Conservation (phyloP, 2,113 vertebrate species). For the Stigmatopora argus region DNA sequence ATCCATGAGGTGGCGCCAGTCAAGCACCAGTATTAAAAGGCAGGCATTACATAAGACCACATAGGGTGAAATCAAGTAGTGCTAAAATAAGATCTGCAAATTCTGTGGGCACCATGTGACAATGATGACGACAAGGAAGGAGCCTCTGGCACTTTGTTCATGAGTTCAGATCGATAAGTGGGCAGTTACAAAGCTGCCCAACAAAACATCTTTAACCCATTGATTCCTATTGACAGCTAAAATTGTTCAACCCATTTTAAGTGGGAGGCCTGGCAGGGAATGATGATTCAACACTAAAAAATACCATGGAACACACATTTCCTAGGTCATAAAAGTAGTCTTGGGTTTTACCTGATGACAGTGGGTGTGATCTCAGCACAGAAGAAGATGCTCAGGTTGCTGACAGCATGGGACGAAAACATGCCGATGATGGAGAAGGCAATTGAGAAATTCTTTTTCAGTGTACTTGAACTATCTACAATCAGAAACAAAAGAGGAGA, state of each 20-base stretch:
- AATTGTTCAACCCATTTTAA: too few species aligned
- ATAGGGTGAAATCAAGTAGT: slow-evolving; percentile 19
- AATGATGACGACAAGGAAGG: slow-evolving; percentile 1
- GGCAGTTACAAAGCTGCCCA: slow-evolving; percentile 8
- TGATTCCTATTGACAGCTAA: too few species aligned
- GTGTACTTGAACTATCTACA: slow-evolving; percentile 77
- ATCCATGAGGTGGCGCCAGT: slow-evolving; percentile 34
- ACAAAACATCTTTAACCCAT: neutral
- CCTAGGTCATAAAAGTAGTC: too few species aligned
- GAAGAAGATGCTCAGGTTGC: slow-evolving; percentile 96
- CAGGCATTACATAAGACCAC: slow-evolving; percentile 23
- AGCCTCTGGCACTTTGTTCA: slow-evolving; percentile 12
- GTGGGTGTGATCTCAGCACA: slow-evolving; percentile 97
- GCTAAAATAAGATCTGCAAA: slow-evolving; percentile 25
- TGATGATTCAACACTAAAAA: too few species aligned
- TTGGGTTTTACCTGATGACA: slow-evolving; percentile 83
- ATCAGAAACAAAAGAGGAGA: slow-evolving; percentile 19
- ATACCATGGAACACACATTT: too few species aligned
- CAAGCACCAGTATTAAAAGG: slow-evolving; percentile 5
- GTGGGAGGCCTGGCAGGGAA: too few species aligned
- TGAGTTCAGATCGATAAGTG: slow-evolving; percentile 20
- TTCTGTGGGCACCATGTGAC: slow-evolving; percentile 30
- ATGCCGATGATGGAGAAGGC: slow-evolving; percentile 95
- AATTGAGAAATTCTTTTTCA: slow-evolving; percentile 88
- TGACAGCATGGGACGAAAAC: slow-evolving; percentile 95